Conservation (phyloP, 2,888 invertebrate species). For the Laspeyria flexula region DNA sequence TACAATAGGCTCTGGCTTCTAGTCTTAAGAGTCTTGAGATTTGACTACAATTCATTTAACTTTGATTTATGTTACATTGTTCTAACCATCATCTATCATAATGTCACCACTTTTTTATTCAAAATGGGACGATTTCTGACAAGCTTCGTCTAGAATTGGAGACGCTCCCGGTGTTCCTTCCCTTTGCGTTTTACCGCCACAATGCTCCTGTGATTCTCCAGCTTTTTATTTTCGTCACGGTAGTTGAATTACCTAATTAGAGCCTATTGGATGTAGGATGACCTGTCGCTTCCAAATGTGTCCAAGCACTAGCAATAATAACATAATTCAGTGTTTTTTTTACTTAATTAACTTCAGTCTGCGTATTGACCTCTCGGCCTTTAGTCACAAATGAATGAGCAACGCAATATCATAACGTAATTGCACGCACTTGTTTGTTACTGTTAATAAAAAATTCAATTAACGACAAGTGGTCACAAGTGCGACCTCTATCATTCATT, state of each 20-base stretch:
- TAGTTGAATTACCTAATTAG: constrained; percentile 82
- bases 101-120: not conserved
- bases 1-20: no score
- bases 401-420: constrained; percentile 35
- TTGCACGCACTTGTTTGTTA: constrained; percentile 60
- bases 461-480: constrained; percentile 81
- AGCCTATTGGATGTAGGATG: constrained; percentile 72
- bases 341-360: no score
- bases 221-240: constrained; percentile 78
- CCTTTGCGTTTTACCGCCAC: constrained; percentile 71
- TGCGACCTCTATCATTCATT: constrained; percentile 74
- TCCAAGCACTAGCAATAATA: constrained; percentile 61
- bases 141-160: constrained; percentile 4
- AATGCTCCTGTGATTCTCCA: constrained; percentile 59
- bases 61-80: not conserved
- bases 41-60: not conserved
- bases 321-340: no score
- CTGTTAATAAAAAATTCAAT: constrained; percentile 70
- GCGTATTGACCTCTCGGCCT: constrained; percentile 10
- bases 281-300: constrained; percentile 64
- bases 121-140: constrained; percentile 7
- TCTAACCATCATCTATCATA: not conserved
- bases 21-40: no score
- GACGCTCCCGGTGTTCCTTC: constrained; percentile 41
- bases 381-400: constrained; percentile 13